Conservation (phyloP, 2,113 vertebrate genomes). For the Oceanodroma tethys region DNA sequence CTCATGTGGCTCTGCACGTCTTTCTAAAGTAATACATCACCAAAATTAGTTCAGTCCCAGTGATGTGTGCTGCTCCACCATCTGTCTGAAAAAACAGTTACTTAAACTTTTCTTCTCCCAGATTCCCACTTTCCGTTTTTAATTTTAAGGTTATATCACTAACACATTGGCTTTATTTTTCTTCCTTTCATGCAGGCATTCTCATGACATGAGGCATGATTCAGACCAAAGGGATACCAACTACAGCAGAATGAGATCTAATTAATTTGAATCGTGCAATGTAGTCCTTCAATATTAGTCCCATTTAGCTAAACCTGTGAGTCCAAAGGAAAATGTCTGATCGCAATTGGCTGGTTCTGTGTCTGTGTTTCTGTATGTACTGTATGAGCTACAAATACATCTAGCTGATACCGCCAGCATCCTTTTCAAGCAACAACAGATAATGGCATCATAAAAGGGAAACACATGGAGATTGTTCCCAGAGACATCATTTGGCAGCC, state of each 20-base stretch:
- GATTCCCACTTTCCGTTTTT: not conserved
- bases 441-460: not conserved
- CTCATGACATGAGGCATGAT: not conserved
- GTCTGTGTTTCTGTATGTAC: not conserved
- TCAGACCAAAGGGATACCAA: not conserved
- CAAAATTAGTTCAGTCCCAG: not conserved
- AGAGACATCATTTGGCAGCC: not conserved
- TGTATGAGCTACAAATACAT: not conserved
- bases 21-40: not conserved
- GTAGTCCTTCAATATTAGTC: not conserved
- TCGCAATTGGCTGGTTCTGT: accelerated
- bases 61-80: not conserved
- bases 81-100: not conserved
- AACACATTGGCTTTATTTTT: not conserved
- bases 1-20: not conserved
- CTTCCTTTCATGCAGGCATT: not conserved
- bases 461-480: not conserved
- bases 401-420: not conserved
- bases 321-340: not conserved
- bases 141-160: not conserved
- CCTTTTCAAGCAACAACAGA: not conserved
- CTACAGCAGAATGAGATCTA: not conserved
- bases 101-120: not conserved
- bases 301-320: not conserved
- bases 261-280: not conserved